phyloP scores from a whole-genome alignment of 2,797 vertebrate genomes.

The Sus cebifrons region DNA sequence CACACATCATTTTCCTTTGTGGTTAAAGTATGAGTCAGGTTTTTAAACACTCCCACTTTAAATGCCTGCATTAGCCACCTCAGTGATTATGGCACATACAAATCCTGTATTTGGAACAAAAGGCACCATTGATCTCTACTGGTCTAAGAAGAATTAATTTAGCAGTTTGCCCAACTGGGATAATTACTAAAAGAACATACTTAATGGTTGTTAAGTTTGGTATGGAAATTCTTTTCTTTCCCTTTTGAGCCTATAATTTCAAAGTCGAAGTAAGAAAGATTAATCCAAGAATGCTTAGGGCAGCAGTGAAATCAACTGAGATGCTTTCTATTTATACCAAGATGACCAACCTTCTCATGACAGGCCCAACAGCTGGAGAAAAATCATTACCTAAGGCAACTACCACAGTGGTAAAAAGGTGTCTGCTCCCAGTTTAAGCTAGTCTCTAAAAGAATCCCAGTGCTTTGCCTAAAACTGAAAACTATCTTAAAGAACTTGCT shows the following conservation, averaged over 20 bases:
- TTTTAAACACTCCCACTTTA: constrained; percentile 59
- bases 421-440: background rate
- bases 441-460: background rate
- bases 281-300: constrained; percentile 40
- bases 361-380: background rate
- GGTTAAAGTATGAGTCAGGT: background rate
- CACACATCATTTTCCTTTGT: constrained; percentile 17
- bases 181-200: background rate
- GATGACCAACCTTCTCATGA: constrained; percentile 16
- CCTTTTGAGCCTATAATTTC: constrained; percentile 8
- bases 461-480: background rate
- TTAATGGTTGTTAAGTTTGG: background rate
- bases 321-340: constrained; percentile 60
- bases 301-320: constrained; percentile 44
- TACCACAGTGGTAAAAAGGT: background rate
- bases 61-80: background rate
- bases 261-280: constrained; percentile 28
- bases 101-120: background rate
- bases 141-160: background rate
- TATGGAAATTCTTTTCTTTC: constrained; percentile 7
- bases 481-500: background rate
- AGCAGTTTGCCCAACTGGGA: background rate
- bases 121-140: background rate
- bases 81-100: background rate
- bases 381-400: background rate